Conservation (phyloP, 2,113 vertebrate genomes). For the Lagopus muta region DNA sequence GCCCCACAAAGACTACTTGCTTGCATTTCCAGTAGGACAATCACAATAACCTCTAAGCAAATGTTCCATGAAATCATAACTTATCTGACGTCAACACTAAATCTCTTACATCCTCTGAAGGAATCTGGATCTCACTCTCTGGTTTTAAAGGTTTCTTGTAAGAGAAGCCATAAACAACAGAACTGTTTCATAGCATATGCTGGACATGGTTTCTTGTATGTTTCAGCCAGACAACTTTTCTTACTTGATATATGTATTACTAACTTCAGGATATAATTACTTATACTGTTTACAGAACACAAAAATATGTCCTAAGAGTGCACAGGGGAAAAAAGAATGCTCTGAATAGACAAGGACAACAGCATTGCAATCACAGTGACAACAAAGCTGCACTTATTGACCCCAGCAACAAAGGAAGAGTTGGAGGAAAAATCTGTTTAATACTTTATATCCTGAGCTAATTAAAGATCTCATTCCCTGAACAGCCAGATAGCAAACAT, state of each 20-base stretch:
- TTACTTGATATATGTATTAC: constrained; percentile 14
- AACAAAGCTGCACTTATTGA: constrained; percentile 71
- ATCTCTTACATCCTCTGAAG: background rate
- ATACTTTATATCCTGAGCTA: constrained; percentile 76
- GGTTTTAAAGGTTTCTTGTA: background rate
- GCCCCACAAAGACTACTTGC: background rate
- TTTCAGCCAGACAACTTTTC: background rate
- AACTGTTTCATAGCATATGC: background rate
- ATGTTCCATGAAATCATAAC: constrained; percentile 21
- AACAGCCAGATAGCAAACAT: constrained; percentile 67
- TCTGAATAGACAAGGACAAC: constrained; percentile 53
- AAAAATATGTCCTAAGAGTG: constrained; percentile 55
- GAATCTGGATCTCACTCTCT: background rate
- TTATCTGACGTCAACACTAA: background rate
- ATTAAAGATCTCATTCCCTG: constrained; percentile 78
- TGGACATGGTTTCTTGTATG: background rate
- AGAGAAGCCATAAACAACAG: background rate
- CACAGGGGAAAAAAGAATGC: constrained; percentile 36
- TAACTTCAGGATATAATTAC: constrained; percentile 37
- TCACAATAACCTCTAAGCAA: constrained; percentile 26
- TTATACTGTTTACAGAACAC: constrained; percentile 40
- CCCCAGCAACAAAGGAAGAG: constrained; percentile 60
- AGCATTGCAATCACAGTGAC: constrained; percentile 67
- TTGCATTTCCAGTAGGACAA: constrained; percentile 22
- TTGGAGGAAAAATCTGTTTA: constrained; percentile 62